Evolutionary conservation across 1,140 invertebrate species (phyloP), one percentile per base, ranked within the genome.

Genomic region (Drosophila carrolli): DNA sequence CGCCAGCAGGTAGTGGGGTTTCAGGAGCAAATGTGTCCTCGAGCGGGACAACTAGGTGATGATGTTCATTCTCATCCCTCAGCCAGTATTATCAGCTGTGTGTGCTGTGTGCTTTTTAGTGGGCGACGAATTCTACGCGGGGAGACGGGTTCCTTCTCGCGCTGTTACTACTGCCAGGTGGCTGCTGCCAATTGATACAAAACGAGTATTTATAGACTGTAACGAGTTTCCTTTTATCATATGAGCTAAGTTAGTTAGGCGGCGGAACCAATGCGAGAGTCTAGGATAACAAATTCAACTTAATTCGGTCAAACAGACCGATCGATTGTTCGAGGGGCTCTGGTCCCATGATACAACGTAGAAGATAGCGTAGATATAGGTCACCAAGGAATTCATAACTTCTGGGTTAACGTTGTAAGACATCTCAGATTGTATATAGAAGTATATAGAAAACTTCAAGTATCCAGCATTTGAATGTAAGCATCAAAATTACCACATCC

Each of bases 121-220:
- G 75, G 72, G 83, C 53, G 41, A 71, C 14, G 10, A 57, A 32
- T 48, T 37, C 9, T 41, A n/a, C 23, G 16, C 44, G 16, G 27
- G 46, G 46, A 35, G 53, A 48, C 35, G 60, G 16, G 55, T 58
- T 7, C 8, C 48, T 51, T 9, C 2, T 5, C 9, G 32, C 11
- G 46, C 70, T 48, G 43, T 70, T 61, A 37, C 54, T 54, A 55
- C 56, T 76, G 56, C 23, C 50, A 53, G 50, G 32, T 16, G 29
- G 23, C 54, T 59, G 54, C 62, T 68, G 62, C 23, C 51, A n/a
- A 59, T 40, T 61, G 67, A 54, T 51, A 50, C 41, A 88, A 50
- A 67, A 51, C 32, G 85, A 88, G 84, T 90, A 90, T 89, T 89
- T 78, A 89, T 89, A 89, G 84, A 89, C 84, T 89, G 84, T 84